Evolutionary conservation across 2,888 invertebrate species (phyloP), one percentile per base, ranked within the genome.

Genomic region (Autographa gamma): DNA sequence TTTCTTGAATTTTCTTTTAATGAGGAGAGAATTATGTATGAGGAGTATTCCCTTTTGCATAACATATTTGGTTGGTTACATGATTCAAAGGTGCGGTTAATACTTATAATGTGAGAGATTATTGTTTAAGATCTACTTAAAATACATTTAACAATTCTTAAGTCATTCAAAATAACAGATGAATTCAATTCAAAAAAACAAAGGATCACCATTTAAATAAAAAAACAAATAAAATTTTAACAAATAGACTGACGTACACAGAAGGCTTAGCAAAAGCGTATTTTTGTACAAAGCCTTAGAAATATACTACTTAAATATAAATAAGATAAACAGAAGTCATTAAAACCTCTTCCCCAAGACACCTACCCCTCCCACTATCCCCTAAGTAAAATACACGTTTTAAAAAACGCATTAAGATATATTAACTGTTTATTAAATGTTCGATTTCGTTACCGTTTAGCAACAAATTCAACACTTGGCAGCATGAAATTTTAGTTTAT

Each of bases 401-500:
- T 66, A 68, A 41, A 61, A 72, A 59, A 25, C 54, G 54, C 63
- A 67, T 69, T 56, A 66, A 79, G 52, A 79, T 71, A 65, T 61
- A 71, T 64, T 25, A 25, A 25, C 25, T 25, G 25, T 25, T 25
- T 25, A 79, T 66, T 63, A 71, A 61, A 52, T 31, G 38, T 38
- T 60, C 56, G 41, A 72, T 72, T 82, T 76, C 77, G 79, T 66
- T 60, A 71, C 58, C 9, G 41, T 71, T 85, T 83, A 73, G 78
- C 79, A 71, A 81, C 84, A 85, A 88, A 85, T 84, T 85, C 81
- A 68, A 85, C 80, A 79, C 81, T 82, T 81, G 71, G 79, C 82
- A 81, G 85, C 85, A 87, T 87, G 88, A 89, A 91, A 89, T 90
- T 92, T 90, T 88, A 87, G 91, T 92, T 93, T 92, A 93, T 93